phyloP scores from a whole-genome alignment of 2,113 vertebrate genomes.

The Caracal caracal region DNA sequence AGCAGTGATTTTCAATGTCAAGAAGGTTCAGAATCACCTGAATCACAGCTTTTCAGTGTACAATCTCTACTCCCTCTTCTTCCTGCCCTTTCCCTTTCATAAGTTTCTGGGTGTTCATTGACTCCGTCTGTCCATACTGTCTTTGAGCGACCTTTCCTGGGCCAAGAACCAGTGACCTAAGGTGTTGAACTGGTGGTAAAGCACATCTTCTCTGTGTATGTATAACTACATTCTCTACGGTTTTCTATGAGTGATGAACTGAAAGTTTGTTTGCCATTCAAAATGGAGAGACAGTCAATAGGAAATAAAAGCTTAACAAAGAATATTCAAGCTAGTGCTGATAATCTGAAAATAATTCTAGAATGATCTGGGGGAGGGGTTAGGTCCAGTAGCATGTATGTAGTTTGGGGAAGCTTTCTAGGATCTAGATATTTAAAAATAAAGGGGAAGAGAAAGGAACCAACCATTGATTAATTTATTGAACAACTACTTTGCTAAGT shows the following conservation, averaged over 20 bases:
- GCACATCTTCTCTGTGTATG: not conserved
- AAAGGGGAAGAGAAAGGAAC: not conserved
- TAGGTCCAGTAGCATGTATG: not conserved
- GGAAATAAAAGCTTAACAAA: not conserved
- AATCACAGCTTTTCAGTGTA: not conserved
- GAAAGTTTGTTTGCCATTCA: not conserved
- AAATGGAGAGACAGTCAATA: not conserved
- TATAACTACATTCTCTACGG: not conserved
- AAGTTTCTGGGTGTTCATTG: not conserved
- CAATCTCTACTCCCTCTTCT: not conserved
- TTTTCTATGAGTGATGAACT: not conserved
- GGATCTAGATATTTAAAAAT: constrained; percentile 38
- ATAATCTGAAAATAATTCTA: constrained; percentile 9
- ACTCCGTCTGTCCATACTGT: not conserved
- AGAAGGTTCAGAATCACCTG: not conserved
- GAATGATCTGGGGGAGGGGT: not conserved
- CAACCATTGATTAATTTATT: not conserved
- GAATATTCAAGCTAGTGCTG: not conserved
- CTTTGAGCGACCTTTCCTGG: not conserved
- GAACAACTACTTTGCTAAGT: not conserved
- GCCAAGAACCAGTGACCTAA: not conserved
- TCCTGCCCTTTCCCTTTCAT: not conserved
- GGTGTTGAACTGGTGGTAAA: not conserved
- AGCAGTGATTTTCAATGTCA: not conserved
- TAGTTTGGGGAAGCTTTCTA: not conserved